Conservation (phyloP, 1,140 invertebrate species). For the Drosophila tropicalis region DNA sequence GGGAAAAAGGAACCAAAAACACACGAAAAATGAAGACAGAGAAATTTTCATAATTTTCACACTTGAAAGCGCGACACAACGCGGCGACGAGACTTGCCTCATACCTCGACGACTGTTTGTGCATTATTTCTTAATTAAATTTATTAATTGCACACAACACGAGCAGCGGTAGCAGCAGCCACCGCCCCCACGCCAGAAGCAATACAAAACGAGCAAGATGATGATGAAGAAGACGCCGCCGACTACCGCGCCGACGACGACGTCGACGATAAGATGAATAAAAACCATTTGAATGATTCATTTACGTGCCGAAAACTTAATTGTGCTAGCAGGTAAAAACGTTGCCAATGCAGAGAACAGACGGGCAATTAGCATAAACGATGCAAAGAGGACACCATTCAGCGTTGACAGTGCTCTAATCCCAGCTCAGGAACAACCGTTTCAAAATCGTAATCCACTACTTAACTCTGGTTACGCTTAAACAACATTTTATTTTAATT, state of each 20-base stretch:
- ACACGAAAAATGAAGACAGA: constrained; percentile 55
- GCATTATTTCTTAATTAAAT: constrained; percentile 81
- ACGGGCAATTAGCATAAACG: constrained; percentile 28
- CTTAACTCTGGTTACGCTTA: no score
- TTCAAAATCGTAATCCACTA: no score
- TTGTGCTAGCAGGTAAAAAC: constrained; percentile 40
- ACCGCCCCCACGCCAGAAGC: constrained; percentile 36
- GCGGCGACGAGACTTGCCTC: constrained; percentile 34
- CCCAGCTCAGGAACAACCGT: constrained; percentile 10
- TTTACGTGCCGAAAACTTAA: constrained; percentile 65
- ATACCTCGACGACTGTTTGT: constrained; percentile 23
- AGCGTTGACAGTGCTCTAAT: background rate
- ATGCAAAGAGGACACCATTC: constrained; percentile 20
- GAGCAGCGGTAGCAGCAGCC: constrained; percentile 48
- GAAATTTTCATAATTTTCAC: constrained; percentile 80
- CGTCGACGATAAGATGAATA: constrained; percentile 24
- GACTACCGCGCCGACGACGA: constrained; percentile 11
- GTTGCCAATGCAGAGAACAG: constrained; percentile 11
- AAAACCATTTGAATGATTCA: constrained; percentile 65
- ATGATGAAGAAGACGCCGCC: constrained; percentile 3
- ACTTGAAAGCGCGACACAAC: constrained; percentile 66
- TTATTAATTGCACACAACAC: constrained; percentile 81
- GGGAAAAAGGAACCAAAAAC: constrained; percentile 8
- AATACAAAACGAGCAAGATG: constrained; percentile 23
- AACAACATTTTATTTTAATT: no score